These are phyloP conservation scores for Nephrotoma appendiculata DNA, from an alignment of 2,888 invertebrate species.

Conservation along the genomic window DNA sequence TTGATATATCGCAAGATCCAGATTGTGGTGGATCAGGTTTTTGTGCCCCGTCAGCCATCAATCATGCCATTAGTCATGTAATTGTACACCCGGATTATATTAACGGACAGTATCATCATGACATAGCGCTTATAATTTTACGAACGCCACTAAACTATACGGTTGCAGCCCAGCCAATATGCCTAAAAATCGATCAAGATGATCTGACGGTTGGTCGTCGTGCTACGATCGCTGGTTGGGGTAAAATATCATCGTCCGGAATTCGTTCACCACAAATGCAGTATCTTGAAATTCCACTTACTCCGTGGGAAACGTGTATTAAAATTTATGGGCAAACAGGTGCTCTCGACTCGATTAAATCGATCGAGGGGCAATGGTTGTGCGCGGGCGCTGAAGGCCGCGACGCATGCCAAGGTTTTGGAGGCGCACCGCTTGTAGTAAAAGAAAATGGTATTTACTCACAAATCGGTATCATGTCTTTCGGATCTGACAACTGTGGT, in stretches of 20 bases:
- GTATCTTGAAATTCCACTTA: constrained; percentile 51
- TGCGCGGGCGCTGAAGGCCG: constrained; percentile 64
- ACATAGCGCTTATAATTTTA: constrained; percentile 59
- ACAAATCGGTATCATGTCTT: constrained; percentile 67
- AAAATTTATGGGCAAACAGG: constrained; percentile 53
- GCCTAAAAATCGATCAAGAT: constrained; percentile 36
- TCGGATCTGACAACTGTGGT: constrained; percentile 65
- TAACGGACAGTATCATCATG: constrained; percentile 49
- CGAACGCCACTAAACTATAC: constrained; percentile 52
- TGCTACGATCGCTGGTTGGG: constrained; percentile 37
- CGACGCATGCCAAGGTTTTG: constrained; percentile 68
- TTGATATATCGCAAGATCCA: constrained; percentile 52
- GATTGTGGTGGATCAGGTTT: constrained; percentile 57
- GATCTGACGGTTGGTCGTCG: constrained; percentile 31
- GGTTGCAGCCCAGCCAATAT: constrained; percentile 64
- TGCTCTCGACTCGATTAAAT: constrained; percentile 35
- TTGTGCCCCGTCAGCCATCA: constrained; percentile 56
- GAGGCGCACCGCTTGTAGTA: constrained; percentile 56
- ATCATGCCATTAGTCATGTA: constrained; percentile 57
- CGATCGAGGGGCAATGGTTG: constrained; percentile 43
- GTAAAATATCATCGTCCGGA: constrained; percentile 43
- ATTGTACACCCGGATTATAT: constrained; percentile 64
- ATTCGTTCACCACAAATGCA: constrained; percentile 43
- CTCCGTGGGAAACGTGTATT: constrained; percentile 49
- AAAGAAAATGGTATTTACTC: constrained; percentile 45